Evolutionary conservation across 2,888 invertebrate genomes (phyloP).

Genomic region (Sarcophaga subvicina): DNA sequence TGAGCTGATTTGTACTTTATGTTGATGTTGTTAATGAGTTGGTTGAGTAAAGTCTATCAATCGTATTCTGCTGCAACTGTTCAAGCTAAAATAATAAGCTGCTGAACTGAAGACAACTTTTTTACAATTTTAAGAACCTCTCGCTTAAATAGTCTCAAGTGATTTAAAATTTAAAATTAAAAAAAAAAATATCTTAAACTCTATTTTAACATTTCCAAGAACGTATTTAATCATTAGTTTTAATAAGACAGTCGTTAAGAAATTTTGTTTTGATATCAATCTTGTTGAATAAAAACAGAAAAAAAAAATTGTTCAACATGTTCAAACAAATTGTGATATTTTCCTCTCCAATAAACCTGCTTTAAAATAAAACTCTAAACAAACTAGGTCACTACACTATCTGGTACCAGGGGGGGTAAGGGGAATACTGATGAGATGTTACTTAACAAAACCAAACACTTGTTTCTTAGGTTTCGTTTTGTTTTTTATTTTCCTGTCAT

Average conservation of each 20-base stretch:
- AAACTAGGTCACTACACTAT: conserved; percentile 28
- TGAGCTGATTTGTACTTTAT: too few relatives aligned
- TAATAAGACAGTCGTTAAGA: not conserved
- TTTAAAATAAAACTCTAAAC: not conserved
- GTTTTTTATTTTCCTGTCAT: not conserved
- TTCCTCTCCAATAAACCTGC: not conserved
- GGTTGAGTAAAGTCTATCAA: too few relatives aligned
- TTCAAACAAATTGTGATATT: not conserved
- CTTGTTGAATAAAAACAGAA: not conserved
- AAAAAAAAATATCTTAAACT: not conserved
- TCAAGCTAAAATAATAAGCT: too few relatives aligned
- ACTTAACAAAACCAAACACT: conserved; percentile 5
- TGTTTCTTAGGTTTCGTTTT: not conserved
- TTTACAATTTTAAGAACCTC: too few relatives aligned
- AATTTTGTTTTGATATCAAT: not conserved
- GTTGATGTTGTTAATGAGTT: too few relatives aligned
- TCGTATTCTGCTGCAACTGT: too few relatives aligned
- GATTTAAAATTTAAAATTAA: too few relatives aligned
- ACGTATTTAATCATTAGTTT: not conserved
- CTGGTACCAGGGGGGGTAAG: not conserved
- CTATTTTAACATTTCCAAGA: not conserved
- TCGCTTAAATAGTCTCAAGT: too few relatives aligned
- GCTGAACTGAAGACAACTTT: too few relatives aligned
- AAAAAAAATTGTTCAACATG: not conserved
- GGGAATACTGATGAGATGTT: not conserved